A percentile compares a stretch with the other conserved stretches of the same genome.
phyloP scores from a whole-genome alignment of 2,113 vertebrate genomes.

The Alaudala cheleensis region DNA sequence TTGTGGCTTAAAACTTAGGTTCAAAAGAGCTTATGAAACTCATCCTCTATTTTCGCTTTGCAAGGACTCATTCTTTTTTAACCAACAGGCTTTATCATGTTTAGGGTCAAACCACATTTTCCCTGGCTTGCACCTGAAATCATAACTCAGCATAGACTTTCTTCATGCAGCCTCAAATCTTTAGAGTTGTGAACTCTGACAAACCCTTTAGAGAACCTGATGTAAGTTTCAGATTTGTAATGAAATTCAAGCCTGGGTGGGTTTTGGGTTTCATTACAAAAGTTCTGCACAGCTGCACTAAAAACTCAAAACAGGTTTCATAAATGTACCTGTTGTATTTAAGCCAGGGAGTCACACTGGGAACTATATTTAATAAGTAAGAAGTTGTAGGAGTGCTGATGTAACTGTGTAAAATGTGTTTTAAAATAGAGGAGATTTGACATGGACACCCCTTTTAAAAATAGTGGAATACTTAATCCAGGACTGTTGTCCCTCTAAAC shows the following conservation, averaged over 20 bases:
- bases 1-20: not conserved
- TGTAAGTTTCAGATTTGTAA: conserved; percentile 58
- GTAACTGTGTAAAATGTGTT: conserved; percentile 55
- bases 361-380: conserved; percentile 63
- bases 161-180: conserved; percentile 17
- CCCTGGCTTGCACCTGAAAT: conserved; percentile 25
- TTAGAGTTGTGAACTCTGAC: conserved; percentile 54
- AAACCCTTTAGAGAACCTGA: conserved; percentile 44
- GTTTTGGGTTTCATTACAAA: conserved; percentile 64
- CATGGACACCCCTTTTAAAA: conserved; percentile 25
- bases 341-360: conserved; percentile 37
- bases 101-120: conserved; percentile 14
- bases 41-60: not conserved
- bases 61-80: not conserved
- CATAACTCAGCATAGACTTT: conserved; percentile 24
- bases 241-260: conserved; percentile 39
- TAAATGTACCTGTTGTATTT: conserved; percentile 64
- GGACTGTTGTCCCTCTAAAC: conserved; percentile 1
- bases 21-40: not conserved
- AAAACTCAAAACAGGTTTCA: conserved; percentile 61
- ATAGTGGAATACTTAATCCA: not conserved
- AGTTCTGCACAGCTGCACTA: conserved; percentile 60
- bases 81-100: not conserved
- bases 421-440: conserved; percentile 43
- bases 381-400: conserved; percentile 57